Evolutionary conservation across 2,797 vertebrate genomes (phyloP).

Genomic region (Argya squamiceps): DNA sequence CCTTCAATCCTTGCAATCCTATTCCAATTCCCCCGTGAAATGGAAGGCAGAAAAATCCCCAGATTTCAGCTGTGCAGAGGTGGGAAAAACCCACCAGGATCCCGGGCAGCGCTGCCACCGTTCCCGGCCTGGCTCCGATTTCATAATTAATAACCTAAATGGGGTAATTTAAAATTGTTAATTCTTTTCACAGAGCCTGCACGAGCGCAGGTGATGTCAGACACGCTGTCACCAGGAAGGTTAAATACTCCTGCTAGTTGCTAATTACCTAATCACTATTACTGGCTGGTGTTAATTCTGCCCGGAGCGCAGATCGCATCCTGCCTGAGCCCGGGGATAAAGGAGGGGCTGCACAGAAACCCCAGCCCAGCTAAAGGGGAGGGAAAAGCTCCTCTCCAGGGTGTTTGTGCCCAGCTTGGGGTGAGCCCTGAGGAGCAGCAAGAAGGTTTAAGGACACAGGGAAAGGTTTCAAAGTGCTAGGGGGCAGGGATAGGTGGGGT

Average conservation of each 20-base stretch:
- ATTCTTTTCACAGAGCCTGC: constrained; percentile 73
- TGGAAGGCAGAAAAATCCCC: neutral
- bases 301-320: constrained; percentile 61
- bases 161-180: constrained; percentile 74
- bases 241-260: constrained; percentile 77
- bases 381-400: neutral
- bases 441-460: neutral
- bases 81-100: constrained; percentile 44
- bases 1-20: neutral
- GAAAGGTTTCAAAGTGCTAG: accelerated
- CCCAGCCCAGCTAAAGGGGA: neutral
- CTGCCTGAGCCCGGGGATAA: constrained; percentile 57
- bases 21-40: neutral
- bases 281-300: constrained; percentile 74
- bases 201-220: constrained; percentile 73
- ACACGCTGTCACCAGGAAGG: constrained; percentile 73
- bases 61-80: constrained; percentile 57
- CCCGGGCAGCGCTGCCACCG: neutral
- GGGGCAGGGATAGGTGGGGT: too few relatives aligned
- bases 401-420: neutral
- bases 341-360: constrained; percentile 41
- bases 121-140: constrained; percentile 48
- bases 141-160: constrained; percentile 75
- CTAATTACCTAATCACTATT: constrained; percentile 82
- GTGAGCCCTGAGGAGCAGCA: neutral